phyloP scores from a whole-genome alignment of 2,113 vertebrate genomes.

The Drymodes brunneopygia region DNA sequence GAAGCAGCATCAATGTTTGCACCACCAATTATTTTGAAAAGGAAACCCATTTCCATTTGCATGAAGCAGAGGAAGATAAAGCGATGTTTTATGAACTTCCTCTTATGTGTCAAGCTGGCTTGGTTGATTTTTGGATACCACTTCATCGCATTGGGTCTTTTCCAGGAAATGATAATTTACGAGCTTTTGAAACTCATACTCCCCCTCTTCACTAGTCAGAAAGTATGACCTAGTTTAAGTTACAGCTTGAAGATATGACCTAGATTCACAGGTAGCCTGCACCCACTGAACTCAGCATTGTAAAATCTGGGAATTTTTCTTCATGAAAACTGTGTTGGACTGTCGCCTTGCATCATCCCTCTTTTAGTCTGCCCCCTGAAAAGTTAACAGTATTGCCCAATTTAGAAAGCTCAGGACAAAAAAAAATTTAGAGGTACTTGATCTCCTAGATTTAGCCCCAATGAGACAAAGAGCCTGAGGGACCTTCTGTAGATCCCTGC shows the following conservation, averaged over 20 bases:
- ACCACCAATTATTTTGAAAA: slow-evolving; percentile 28
- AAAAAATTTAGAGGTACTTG: background rate
- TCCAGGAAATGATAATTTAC: slow-evolving; percentile 41
- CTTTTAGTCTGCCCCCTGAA: background rate
- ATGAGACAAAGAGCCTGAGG: background rate
- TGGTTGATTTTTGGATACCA: slow-evolving; percentile 51
- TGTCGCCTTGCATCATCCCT: background rate
- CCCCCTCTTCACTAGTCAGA: slow-evolving; percentile 42
- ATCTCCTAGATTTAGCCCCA: background rate
- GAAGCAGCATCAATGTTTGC: background rate
- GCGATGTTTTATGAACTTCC: slow-evolving; percentile 33
- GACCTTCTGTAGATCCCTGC: background rate
- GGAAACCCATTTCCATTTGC: slow-evolving; percentile 38
- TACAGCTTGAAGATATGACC: slow-evolving; percentile 42
- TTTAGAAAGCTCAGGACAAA: background rate
- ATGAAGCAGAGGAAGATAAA: slow-evolving; percentile 35
- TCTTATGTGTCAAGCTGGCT: slow-evolving; percentile 7
- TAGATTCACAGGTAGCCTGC: slow-evolving; percentile 36
- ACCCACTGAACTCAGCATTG: background rate
- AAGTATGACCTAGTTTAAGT: slow-evolving; percentile 51
- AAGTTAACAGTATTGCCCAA: background rate
- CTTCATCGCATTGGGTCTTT: background rate
- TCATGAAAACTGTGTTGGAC: background rate
- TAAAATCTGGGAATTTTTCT: background rate
- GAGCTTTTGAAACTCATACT: slow-evolving; percentile 25